Percentiles rank a stretch among this genome's conserved stretches.
These are phyloP conservation scores for Drosophila lacertosa DNA, from an alignment of 1,140 invertebrate species.

Conservation along the genomic window DNA sequence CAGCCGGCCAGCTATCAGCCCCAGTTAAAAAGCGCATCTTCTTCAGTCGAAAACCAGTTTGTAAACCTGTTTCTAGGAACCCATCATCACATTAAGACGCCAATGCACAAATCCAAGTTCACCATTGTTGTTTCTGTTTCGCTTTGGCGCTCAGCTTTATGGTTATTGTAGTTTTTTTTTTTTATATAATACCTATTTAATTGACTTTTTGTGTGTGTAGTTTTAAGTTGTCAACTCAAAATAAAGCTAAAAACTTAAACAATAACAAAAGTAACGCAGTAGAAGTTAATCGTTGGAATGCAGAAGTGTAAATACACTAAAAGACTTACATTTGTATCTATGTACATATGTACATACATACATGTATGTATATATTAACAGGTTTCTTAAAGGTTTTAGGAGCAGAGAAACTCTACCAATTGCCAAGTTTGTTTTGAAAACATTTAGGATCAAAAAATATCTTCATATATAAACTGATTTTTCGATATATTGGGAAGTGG, in stretches of 20 bases:
- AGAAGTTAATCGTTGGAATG: no score
- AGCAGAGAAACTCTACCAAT: no score
- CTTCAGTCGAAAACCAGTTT: background rate
- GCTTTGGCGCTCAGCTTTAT: slow-evolving; percentile 1
- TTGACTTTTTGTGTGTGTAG: slow-evolving; percentile 11
- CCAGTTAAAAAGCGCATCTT: slow-evolving; percentile 7
- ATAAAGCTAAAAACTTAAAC: slow-evolving; percentile 16
- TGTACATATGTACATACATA: no score
- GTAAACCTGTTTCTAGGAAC: slow-evolving; percentile 1
- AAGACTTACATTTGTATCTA: no score
- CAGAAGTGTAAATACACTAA: no score
- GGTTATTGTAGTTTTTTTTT: slow-evolving; percentile 7
- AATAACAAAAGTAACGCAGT: slow-evolving; percentile 20
- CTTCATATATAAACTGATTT: no score
- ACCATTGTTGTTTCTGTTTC: slow-evolving; percentile 2
- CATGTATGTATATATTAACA: no score
- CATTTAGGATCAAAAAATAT: no score
- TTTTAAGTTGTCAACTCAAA: slow-evolving; percentile 15
- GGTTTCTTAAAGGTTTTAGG: no score
- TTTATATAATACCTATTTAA: slow-evolving; percentile 13
- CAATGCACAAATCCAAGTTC: slow-evolving; percentile 8
- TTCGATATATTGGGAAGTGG: no score
- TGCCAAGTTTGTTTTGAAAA: no score
- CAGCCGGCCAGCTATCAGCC: slow-evolving; percentile 7
- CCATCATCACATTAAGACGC: no score